Percentiles rank a stretch among this genome's conserved stretches.
Evolutionary conservation across 64 coral and sea anemone species (phyloP).

Genomic region (Dendrophyllia cribrosa): DNA sequence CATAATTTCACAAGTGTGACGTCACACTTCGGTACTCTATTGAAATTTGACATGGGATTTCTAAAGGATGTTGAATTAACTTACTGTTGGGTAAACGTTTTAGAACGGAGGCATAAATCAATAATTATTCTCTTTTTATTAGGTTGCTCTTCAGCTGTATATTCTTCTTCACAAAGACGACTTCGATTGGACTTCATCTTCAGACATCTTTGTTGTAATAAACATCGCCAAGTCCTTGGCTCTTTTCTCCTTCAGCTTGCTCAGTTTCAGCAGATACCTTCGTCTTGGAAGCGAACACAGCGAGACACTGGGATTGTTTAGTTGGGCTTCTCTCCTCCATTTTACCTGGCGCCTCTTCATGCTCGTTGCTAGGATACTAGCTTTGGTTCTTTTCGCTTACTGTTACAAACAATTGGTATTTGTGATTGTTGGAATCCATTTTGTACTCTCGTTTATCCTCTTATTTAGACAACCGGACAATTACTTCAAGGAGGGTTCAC

Average conservation of each 20-base stretch:
- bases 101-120: background rate
- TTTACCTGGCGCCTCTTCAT: conserved; percentile 28
- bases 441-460: background rate
- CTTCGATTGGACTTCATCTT: conserved; percentile 17
- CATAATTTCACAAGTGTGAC: too few species aligned
- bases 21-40: too few species aligned
- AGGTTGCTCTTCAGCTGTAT: conserved; percentile 33
- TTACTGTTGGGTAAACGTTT: too few species aligned
- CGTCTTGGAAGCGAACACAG: background rate
- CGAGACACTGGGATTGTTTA: background rate
- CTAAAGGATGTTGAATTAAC: too few species aligned
- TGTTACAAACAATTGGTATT: background rate
- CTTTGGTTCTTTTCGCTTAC: conserved; percentile 11
- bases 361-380: conserved; percentile 3
- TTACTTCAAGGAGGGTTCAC: background rate
- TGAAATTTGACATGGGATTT: too few species aligned
- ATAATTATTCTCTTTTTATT: too few species aligned
- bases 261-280: background rate
- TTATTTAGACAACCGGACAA: background rate
- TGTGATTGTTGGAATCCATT: background rate
- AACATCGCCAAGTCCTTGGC: conserved; percentile 15
- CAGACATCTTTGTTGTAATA: background rate
- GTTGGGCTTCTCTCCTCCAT: conserved; percentile 2
- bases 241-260: conserved; percentile 23
- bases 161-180: background rate